These are phyloP conservation scores for Chrosomus eos DNA, from an alignment of 2,797 vertebrate species.

Conservation along the genomic window DNA sequence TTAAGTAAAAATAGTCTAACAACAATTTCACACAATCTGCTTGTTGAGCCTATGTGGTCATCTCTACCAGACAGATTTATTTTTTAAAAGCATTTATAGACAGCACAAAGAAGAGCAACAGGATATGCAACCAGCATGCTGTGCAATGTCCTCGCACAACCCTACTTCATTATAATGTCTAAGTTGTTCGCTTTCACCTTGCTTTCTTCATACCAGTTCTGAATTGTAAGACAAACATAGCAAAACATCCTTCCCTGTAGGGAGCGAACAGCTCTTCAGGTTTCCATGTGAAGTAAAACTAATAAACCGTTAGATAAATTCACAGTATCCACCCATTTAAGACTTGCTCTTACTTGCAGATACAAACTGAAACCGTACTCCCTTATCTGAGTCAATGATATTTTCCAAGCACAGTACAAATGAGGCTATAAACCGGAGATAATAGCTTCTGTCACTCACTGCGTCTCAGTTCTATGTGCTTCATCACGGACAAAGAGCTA, in stretches of 20 bases:
- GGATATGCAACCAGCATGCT: background rate
- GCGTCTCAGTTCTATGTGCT: background rate
- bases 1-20: background rate
- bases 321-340: constrained; percentile 12
- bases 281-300: background rate
- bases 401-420: background rate
- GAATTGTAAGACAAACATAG: background rate
- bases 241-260: background rate
- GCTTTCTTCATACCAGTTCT: background rate
- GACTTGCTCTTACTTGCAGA: constrained; percentile 25
- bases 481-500: background rate
- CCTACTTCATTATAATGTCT: constrained; percentile 18
- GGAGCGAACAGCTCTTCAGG: constrained; percentile 7
- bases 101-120: background rate
- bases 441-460: background rate
- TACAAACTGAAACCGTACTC: background rate
- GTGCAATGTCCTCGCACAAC: constrained; percentile 22
- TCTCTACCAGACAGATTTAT: background rate
- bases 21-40: background rate
- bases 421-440: background rate
- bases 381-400: background rate
- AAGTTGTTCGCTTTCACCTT: constrained; percentile 22
- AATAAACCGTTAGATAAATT: constrained; percentile 8
- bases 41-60: background rate
- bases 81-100: constrained; percentile 3